Percentiles rank a stretch among this genome's conserved stretches.
phyloP scores from a whole-genome alignment of 1,140 invertebrate genomes.

The Cydia strobilella region DNA sequence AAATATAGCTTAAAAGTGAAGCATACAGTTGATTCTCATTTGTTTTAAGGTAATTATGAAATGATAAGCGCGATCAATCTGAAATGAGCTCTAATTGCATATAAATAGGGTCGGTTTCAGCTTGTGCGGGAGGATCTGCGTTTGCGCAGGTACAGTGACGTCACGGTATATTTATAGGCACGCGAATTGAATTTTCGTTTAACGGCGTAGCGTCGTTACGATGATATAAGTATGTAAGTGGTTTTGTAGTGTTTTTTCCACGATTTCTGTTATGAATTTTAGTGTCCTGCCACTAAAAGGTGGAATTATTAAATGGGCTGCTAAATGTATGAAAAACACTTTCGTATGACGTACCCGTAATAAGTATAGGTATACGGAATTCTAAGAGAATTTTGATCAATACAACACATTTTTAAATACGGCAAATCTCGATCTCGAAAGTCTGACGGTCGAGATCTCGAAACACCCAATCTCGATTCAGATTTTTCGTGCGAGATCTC shows the following conservation, averaged over 20 bases:
- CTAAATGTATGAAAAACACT: no score
- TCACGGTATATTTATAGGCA: conserved; percentile 20
- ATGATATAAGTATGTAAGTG: neutral
- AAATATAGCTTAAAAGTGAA: neutral
- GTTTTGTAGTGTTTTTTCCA: neutral
- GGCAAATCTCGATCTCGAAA: no score
- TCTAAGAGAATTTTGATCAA: no score
- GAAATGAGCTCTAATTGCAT: neutral
- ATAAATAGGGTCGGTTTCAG: neutral
- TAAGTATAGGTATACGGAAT: no score
- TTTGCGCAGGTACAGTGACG: neutral
- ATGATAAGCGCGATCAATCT: neutral
- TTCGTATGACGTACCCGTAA: no score
- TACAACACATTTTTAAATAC: no score
- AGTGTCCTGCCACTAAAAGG: neutral
- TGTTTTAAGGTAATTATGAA: neutral
- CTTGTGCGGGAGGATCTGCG: neutral
- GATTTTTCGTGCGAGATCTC: no score
- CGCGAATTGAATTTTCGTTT: conserved; percentile 26
- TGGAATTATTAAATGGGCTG: no score
- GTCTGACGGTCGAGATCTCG: no score
- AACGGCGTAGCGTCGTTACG: conserved; percentile 22
- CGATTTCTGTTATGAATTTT: neutral
- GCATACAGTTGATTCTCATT: neutral
- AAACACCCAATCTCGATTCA: no score